Percentiles rank a stretch among this genome's conserved stretches.
These are phyloP conservation scores for Celastrina argiolus DNA, from an alignment of 2,888 invertebrate genomes.

Conservation along the genomic window DNA sequence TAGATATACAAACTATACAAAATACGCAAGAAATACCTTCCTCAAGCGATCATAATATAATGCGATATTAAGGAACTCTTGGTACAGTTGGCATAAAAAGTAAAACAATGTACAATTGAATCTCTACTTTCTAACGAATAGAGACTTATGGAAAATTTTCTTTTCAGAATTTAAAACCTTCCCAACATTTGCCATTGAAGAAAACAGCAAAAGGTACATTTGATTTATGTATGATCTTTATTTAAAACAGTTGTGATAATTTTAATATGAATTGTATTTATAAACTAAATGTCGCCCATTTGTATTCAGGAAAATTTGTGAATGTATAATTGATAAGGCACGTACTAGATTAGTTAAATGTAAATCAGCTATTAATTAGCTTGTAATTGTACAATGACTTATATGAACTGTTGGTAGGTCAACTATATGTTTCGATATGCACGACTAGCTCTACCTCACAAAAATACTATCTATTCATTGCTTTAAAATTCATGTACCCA, in stretches of 20 bases:
- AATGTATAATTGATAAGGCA: neutral
- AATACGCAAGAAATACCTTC: too few species aligned
- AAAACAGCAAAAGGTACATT: conserved; percentile 59
- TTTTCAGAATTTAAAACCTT: conserved; percentile 60
- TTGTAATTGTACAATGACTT: neutral
- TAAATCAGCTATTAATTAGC: neutral
- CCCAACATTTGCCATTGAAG: conserved; percentile 56
- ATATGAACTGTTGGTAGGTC: neutral
- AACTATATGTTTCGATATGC: conserved; percentile 10
- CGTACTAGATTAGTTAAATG: neutral
- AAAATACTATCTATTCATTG: conserved; percentile 6
- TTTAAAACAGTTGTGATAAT: neutral
- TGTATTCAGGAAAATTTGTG: neutral
- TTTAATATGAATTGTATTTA: neutral
- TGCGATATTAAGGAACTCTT: too few species aligned
- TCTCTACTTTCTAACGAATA: neutral
- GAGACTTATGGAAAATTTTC: conserved; percentile 25
- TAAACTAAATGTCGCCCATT: neutral
- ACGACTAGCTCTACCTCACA: neutral
- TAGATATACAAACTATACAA: too few species aligned
- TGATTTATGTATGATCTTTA: neutral
- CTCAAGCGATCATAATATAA: too few species aligned
- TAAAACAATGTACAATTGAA: too few species aligned
- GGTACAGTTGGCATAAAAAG: too few species aligned
- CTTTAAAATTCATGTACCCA: neutral